A percentile compares a stretch with the other conserved stretches of the same genome.
Conservation (phyloP, 2,797 vertebrate genomes). For the Neosilurus mollespiculum region DNA sequence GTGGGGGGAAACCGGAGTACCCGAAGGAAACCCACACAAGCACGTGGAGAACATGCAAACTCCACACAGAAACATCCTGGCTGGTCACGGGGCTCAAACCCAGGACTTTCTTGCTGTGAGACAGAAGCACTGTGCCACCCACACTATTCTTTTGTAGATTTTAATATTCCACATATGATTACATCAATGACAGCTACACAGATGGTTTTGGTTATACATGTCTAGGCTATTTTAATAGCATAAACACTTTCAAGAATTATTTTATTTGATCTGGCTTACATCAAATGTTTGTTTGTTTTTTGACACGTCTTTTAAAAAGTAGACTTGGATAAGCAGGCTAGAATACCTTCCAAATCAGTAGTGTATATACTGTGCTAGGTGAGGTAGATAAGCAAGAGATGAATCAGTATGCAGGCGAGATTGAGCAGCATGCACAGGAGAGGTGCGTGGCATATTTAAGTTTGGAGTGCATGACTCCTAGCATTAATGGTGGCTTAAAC, state of each 20-base stretch:
- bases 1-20: no score
- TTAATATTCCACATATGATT: not conserved
- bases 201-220: not conserved
- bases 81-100: no score
- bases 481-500: not conserved
- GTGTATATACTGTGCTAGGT: not conserved
- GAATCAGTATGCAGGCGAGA: not conserved
- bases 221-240: not conserved
- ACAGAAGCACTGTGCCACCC: no score
- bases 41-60: no score
- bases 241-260: not conserved
- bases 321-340: not conserved
- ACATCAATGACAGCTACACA: not conserved
- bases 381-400: not conserved
- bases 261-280: not conserved
- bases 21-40: no score
- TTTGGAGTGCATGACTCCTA: not conserved
- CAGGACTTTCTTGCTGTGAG: no score
- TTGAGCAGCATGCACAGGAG: not conserved
- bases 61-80: no score
- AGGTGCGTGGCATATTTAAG: not conserved
- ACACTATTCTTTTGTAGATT: not conserved
- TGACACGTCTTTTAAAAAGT: not conserved
- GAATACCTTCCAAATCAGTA: not conserved
- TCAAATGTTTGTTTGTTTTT: not conserved